Evolutionary conservation across 2,113 vertebrate species (phyloP), one percentile per base, ranked within the genome.

Genomic region (Brachyhypopomus occidentalis): DNA sequence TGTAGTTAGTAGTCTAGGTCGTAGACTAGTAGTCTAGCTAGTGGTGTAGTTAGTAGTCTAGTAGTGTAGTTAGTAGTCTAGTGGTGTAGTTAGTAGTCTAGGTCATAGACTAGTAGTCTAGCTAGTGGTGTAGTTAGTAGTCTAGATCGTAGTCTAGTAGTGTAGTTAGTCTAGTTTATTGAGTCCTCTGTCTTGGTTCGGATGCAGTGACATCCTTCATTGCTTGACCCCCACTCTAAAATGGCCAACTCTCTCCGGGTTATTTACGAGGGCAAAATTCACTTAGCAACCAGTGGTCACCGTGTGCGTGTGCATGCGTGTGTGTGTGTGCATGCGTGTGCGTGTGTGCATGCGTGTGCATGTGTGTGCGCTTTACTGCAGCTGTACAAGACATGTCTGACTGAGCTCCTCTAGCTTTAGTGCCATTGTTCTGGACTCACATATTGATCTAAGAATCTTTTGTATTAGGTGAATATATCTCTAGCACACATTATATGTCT

Each of bases 211-310:
- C 72, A 45, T 72, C 79, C 58, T 55, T 38, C 73, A 73, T 38
- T 38, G 45, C 72, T 52, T 80, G 80, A 78, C 84, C 77, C n/a
- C 48, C 71, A 71, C n/a, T 64, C 67, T 34, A 27, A 75, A 75
- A 60, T 71, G 64, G 71, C 58, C 74, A 72, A 66, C n/a, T 63
- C 19, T 12, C 38, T 63, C 70, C 74, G 30, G 79, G 27, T 71
- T 80, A 41, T 75, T 76, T 48, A 41, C 36, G 45, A 70, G 20
- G 25, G 20, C 41, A 78, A 75, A 41, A 80, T 83, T 62, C 55
- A 45, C 63, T 83, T 80, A 82, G 71, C 27, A 41, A 20, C 56
- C 16, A 27, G 45, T 64, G 25, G 45, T 80, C 45, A 34, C 72
- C 20, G 75, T 36, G 78, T 45, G 20, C 69, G 66, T 25, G 34